These are phyloP conservation scores for Scaptomyza reducta DNA, from an alignment of 2,888 invertebrate species.

Conservation along the genomic window DNA sequence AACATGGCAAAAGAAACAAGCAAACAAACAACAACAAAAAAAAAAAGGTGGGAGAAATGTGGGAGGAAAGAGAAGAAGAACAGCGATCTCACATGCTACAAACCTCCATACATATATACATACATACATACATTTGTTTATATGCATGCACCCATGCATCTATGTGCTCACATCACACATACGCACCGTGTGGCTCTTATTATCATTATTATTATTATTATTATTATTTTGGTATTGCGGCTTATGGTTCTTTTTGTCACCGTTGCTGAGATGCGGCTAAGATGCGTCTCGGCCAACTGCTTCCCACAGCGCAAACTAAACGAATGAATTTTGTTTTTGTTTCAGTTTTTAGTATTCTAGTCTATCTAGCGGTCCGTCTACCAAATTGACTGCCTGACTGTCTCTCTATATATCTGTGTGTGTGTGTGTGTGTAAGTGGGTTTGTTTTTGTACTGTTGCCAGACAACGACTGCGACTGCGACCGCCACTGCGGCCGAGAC, in stretches of 20 bases:
- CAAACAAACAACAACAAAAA: slow-evolving; percentile 1
- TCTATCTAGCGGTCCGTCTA: slow-evolving; percentile 18
- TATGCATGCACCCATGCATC: neutral
- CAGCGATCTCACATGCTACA: slow-evolving; percentile 29
- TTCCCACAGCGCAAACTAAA: slow-evolving; percentile 64
- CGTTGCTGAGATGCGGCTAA: slow-evolving; percentile 53
- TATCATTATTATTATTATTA: neutral
- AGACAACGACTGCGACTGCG: slow-evolving; percentile 50
- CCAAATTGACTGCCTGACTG: slow-evolving; percentile 18
- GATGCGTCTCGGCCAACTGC: slow-evolving; percentile 68
- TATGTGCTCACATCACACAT: slow-evolving; percentile 33
- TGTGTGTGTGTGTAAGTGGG: slow-evolving; percentile 1
- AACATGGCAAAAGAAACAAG: slow-evolving; percentile 14
- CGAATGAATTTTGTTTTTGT: slow-evolving; percentile 63
- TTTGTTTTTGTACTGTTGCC: slow-evolving; percentile 45
- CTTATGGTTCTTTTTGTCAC: slow-evolving; percentile 20
- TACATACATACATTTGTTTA: neutral
- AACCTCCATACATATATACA: slow-evolving; percentile 10
- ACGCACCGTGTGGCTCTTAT: slow-evolving; percentile 35
- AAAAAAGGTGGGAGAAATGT: slow-evolving; percentile 2
- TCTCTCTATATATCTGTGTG: slow-evolving; percentile 18
- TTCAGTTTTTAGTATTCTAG: slow-evolving; percentile 47
- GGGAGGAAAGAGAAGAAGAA: slow-evolving; percentile 20
- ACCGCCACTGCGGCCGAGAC: slow-evolving; percentile 44
- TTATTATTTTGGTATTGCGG: neutral